Base-by-base conservation (phyloP, 2,888 invertebrate species). In the Arge pagana region DNA sequence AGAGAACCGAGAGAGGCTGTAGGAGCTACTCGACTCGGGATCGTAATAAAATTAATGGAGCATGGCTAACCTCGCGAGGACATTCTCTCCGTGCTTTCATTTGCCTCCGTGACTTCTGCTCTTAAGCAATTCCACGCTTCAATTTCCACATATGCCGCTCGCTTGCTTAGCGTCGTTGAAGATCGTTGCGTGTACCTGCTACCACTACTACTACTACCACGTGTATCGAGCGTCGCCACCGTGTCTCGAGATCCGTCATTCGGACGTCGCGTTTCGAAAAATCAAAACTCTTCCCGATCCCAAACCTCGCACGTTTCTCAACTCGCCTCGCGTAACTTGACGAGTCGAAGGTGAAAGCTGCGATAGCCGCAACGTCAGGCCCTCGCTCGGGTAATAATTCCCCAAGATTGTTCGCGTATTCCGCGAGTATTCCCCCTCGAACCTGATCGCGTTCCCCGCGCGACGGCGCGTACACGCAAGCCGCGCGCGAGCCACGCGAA, bases 11-110 rank as follows among this genome's bases (percentile, higher is more conserved):
- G n/a, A n/a, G n/a, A n/a, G n/a, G n/a, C n/a, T n/a, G n/a, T n/a
- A n/a, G n/a, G n/a, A n/a, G n/a, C 50, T 33, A 55, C 59, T 60
- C 61, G 50, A 52, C 57, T 60, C 45, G 61, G n/a, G n/a, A 58
- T 60, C 59, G 63, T 67, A 70, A 69, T 71, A 71, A 71, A 70
- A 67, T 71, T 71, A 71, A 71, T 71, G 68, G 71, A 66, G 65
- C 67, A 66, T 68, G 56, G 59, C 62, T 55, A 64, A 59, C 58
- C 58, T 54, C 57, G 57, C 56, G 58, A 63, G 58, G 59, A 62
- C 62, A 62, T 63, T 62, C 57, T n/a, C n/a, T 61, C 62, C 56
- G 62, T 45, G 58, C 63, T 66, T 66, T 65, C 57, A 61, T 64
- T 60, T 58, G 60, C 58, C 58, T 54, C 58, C 56, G 51, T 59